A percentile compares a stretch with the other conserved stretches of the same genome.
Conservation (phyloP, 2,113 vertebrate species). For the Lycocorax pyrrhopterus region DNA sequence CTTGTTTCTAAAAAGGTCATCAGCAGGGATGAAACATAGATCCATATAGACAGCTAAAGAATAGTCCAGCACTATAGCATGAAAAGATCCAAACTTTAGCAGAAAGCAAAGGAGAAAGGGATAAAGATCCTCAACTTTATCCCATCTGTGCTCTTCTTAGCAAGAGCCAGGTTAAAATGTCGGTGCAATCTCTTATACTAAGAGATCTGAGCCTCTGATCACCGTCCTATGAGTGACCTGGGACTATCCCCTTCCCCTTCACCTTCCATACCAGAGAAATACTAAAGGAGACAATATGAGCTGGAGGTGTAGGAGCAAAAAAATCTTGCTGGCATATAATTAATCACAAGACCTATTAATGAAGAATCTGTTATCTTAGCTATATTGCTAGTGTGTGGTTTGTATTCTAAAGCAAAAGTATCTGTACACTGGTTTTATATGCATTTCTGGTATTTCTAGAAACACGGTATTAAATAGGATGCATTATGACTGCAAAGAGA, state of each 20-base stretch:
- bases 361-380: neutral
- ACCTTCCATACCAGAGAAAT: neutral
- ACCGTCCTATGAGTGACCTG: neutral
- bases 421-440: neutral
- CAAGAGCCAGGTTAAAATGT: neutral
- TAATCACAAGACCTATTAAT: neutral
- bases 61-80: neutral
- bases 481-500: neutral
- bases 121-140: neutral
- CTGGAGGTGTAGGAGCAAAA: neutral
- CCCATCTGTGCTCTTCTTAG: neutral
- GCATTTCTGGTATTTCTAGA: neutral
- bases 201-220: neutral
- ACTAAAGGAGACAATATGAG: neutral
- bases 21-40: neutral
- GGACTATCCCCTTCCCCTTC: neutral
- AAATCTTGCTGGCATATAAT: neutral
- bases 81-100: neutral
- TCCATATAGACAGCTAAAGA: neutral
- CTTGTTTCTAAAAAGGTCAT: neutral
- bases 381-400: neutral
- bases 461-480: neutral
- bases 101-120: neutral
- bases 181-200: neutral
- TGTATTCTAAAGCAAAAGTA: neutral